Percentiles rank a stretch among this genome's conserved stretches.
These are phyloP conservation scores for Xyrichtys novacula DNA, from an alignment of 2,797 vertebrate genomes.

Conservation along the genomic window DNA sequence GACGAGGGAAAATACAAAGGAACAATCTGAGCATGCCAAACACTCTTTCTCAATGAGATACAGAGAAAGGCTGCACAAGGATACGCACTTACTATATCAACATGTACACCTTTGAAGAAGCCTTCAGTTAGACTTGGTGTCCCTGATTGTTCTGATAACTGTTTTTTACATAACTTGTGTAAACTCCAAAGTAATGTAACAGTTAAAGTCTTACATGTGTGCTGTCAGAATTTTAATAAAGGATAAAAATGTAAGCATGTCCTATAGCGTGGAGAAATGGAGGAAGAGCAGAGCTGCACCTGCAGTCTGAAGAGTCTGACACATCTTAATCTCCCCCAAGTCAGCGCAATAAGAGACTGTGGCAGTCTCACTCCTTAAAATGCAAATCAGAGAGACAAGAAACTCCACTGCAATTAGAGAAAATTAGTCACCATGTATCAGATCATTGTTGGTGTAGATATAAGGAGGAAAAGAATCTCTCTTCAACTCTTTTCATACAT, in stretches of 20 bases:
- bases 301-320: conserved; percentile 9
- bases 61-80: conserved; percentile 4
- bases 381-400: conserved; percentile 6
- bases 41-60: conserved; percentile 27
- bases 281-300: neutral
- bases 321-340: conserved; percentile 2
- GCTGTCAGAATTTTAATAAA: conserved; percentile 16
- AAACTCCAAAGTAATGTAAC: conserved; percentile 31
- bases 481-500: neutral
- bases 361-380: conserved; percentile 4
- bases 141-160: neutral
- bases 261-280: neutral
- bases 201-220: conserved; percentile 13
- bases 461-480: neutral
- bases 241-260: conserved; percentile 7
- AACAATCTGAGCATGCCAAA: conserved; percentile 59
- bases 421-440: neutral
- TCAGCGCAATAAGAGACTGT: conserved; percentile 1
- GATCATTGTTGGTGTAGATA: neutral
- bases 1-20: conserved; percentile 61
- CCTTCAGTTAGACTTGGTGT: neutral
- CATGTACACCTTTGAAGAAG: neutral
- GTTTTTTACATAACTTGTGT: conserved; percentile 25
- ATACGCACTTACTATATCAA: neutral
- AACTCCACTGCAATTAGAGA: conserved; percentile 1